phyloP scores from a whole-genome alignment of 2,113 vertebrate species.

The Mustelus asterias region DNA sequence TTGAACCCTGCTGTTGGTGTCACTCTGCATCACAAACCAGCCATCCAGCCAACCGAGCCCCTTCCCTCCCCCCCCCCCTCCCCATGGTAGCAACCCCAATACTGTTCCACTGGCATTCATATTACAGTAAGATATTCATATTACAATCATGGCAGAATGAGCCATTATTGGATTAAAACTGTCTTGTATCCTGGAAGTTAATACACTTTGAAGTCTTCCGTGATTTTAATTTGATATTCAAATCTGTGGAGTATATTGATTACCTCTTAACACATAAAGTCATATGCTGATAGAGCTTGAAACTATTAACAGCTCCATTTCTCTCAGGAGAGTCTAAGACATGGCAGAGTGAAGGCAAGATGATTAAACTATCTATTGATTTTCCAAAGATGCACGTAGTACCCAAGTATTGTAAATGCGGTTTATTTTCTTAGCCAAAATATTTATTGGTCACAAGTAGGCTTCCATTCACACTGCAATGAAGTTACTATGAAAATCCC shows the following conservation, averaged over 20 bases:
- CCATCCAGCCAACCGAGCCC: no score
- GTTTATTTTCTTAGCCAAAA: background rate
- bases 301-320: background rate
- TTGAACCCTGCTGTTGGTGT: no score
- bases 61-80: no score
- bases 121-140: background rate
- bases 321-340: background rate
- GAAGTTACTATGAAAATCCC: no score
- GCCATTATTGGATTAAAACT: background rate
- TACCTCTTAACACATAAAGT: background rate
- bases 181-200: background rate
- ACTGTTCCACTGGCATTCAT: background rate
- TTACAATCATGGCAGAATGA: background rate
- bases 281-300: background rate
- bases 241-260: background rate
- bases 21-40: no score
- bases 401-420: background rate
- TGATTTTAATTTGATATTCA: background rate
- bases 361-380: background rate
- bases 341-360: background rate
- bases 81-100: no score
- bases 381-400: background rate
- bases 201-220: background rate
- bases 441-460: no score
- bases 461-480: no score